These are phyloP conservation scores for Conus canariensis DNA, from an alignment of 2,888 invertebrate genomes.

Conservation along the genomic window DNA sequence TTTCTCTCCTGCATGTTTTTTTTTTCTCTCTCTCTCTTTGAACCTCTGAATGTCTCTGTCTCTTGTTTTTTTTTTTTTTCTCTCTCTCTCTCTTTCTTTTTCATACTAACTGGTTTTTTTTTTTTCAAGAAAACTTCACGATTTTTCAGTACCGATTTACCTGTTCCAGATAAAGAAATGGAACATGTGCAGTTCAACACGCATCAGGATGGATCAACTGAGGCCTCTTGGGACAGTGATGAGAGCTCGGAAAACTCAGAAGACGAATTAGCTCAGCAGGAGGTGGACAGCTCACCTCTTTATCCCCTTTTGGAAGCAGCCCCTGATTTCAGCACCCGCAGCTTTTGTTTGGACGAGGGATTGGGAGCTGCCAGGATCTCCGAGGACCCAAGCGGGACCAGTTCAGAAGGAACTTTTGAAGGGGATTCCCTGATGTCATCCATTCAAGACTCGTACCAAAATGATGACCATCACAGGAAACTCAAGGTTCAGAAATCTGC, in stretches of 20 bases:
- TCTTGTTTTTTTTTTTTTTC: not conserved
- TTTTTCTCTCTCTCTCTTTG: too few relatives aligned
- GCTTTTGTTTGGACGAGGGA: constrained; percentile 9
- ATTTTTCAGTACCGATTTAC: too few relatives aligned
- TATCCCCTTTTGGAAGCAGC: constrained; percentile 35
- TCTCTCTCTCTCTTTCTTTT: not conserved
- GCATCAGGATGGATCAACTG: not conserved
- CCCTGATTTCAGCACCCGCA: not conserved
- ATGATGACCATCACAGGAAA: not conserved
- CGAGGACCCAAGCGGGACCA: not conserved
- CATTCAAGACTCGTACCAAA: too few relatives aligned
- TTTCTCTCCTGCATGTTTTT: too few relatives aligned
- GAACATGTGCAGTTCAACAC: constrained; percentile 36
- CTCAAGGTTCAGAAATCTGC: too few relatives aligned
- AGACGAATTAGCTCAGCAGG: not conserved
- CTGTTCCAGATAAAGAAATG: constrained; percentile 31
- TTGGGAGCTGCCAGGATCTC: not conserved
- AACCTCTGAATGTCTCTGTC: too few relatives aligned
- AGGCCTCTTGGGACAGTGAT: constrained; percentile 16
- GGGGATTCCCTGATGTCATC: not conserved
- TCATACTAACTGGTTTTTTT: not conserved
- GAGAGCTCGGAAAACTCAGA: constrained; percentile 25
- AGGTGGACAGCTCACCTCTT: not conserved
- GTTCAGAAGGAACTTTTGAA: not conserved
- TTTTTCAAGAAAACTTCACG: not conserved